Conservation (phyloP, 1,140 invertebrate genomes). For the Gonatopus flavifemur region DNA sequence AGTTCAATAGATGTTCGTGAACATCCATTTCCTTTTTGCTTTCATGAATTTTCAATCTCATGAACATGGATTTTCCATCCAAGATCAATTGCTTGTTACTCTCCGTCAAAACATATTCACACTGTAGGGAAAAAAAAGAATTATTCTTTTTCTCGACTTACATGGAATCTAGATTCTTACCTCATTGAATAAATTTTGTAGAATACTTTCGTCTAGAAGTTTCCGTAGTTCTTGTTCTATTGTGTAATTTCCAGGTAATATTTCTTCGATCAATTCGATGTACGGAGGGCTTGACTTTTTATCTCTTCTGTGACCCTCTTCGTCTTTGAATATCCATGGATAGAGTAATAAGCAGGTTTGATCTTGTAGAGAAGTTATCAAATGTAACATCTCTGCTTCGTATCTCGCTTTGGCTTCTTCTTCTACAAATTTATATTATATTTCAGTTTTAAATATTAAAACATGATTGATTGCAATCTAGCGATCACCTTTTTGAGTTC, state of each 20-base stretch:
- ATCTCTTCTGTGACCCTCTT: slow-evolving; percentile 49
- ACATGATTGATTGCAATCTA: no score
- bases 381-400: slow-evolving; percentile 48
- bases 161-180: no score
- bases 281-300: slow-evolving; percentile 49
- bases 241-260: slow-evolving; percentile 39
- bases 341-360: slow-evolving; percentile 51
- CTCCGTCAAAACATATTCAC: slow-evolving; percentile 36
- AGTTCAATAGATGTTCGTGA: slow-evolving; percentile 39
- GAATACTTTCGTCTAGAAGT: slow-evolving; percentile 38
- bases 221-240: slow-evolving; percentile 47
- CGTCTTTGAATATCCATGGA: slow-evolving; percentile 55
- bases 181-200: slow-evolving; percentile 43
- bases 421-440: no score
- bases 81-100: slow-evolving; percentile 40
- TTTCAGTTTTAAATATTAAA: no score
- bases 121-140: slow-evolving; percentile 21
- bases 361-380: slow-evolving; percentile 29
- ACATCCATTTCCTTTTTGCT: slow-evolving; percentile 38
- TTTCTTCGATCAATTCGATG: slow-evolving; percentile 46
- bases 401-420: slow-evolving; percentile 42
- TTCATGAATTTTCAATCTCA: slow-evolving; percentile 41
- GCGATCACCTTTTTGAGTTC: slow-evolving; percentile 46
- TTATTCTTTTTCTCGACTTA: neutral
- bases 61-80: slow-evolving; percentile 49